Percentiles rank a stretch among this genome's conserved stretches.
These are phyloP conservation scores for Mormyrops boulengeri DNA, from an alignment of 2,797 vertebrate genomes.

Conservation along the genomic window DNA sequence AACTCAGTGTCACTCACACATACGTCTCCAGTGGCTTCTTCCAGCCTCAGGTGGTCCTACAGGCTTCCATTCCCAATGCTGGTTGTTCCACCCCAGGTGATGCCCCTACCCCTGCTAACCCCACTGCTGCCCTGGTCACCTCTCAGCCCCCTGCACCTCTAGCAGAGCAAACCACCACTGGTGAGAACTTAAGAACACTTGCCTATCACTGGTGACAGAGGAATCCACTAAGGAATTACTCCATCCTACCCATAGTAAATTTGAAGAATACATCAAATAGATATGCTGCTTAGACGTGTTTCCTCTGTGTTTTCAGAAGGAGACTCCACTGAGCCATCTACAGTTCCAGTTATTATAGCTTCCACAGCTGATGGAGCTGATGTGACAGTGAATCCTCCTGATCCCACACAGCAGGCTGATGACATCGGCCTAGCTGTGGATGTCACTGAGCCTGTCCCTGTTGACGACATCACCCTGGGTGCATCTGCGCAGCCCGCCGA, in stretches of 20 bases:
- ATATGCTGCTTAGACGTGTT: background rate
- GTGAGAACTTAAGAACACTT: conserved; percentile 33
- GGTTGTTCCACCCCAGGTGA: conserved; percentile 59
- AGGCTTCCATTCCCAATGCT: conserved; percentile 75
- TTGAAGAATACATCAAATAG: background rate
- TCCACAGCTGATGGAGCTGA: conserved; percentile 37
- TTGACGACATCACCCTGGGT: conserved; percentile 12
- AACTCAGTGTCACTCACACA: conserved; percentile 74
- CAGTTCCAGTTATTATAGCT: conserved; percentile 43
- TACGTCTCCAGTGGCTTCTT: conserved; percentile 69
- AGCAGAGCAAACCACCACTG: conserved; percentile 39
- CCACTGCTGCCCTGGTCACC: conserved; percentile 36
- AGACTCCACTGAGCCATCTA: conserved; percentile 44
- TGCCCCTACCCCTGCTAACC: conserved; percentile 35
- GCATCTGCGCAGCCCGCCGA: conserved; percentile 5
- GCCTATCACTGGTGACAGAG: background rate
- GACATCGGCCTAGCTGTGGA: conserved; percentile 40
- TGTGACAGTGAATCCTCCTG: conserved; percentile 31
- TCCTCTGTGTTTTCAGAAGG: conserved; percentile 28
- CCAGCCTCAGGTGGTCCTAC: conserved; percentile 72
- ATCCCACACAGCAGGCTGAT: conserved; percentile 34
- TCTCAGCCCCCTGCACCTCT: conserved; percentile 41
- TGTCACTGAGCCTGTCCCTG: conserved; percentile 34
- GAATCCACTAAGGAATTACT: background rate
- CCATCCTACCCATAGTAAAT: background rate